These are phyloP conservation scores for Sylvia borin DNA, from an alignment of 2,797 vertebrate genomes.

Conservation along the genomic window DNA sequence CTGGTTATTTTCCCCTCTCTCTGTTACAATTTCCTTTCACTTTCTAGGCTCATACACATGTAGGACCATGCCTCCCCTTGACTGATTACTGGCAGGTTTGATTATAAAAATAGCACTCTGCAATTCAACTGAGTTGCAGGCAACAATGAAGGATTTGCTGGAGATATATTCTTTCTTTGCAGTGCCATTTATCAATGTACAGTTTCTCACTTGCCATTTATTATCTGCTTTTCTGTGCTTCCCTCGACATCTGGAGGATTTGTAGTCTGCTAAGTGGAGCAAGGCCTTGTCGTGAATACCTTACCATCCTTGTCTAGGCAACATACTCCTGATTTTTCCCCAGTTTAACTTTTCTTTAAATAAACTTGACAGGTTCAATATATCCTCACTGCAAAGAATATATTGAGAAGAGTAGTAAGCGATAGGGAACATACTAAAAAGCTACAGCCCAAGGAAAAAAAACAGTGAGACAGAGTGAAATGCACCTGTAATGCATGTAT, in stretches of 20 bases:
- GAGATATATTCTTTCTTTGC: slow-evolving; percentile 52
- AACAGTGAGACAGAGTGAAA: neutral
- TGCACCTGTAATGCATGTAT: neutral
- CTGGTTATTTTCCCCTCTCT: neutral
- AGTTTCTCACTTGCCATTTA: slow-evolving; percentile 62
- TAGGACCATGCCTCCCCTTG: slow-evolving; percentile 6
- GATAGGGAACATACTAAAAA: slow-evolving; percentile 40
- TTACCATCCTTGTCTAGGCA: slow-evolving; percentile 26
- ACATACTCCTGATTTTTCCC: slow-evolving; percentile 36
- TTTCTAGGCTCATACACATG: slow-evolving; percentile 22
- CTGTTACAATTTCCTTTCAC: neutral
- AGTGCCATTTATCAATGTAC: slow-evolving; percentile 66
- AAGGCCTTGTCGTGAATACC: slow-evolving; percentile 63
- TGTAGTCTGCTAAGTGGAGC: slow-evolving; percentile 67
- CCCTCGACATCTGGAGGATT: slow-evolving; percentile 62
- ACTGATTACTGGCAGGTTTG: slow-evolving; percentile 62
- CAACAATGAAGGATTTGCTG: slow-evolving; percentile 56
- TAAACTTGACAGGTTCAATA: slow-evolving; percentile 71
- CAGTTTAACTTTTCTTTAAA: slow-evolving; percentile 69
- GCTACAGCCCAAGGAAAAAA: neutral
- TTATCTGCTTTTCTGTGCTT: slow-evolving; percentile 65
- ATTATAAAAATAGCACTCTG: slow-evolving; percentile 65
- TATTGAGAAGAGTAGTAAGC: slow-evolving; percentile 20
- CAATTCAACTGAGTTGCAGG: slow-evolving; percentile 43
- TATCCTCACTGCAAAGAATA: slow-evolving; percentile 30